Evolutionary conservation across 2,888 invertebrate genomes (phyloP), one percentile per base, ranked within the genome.

Genomic region (Sacculina carcini): DNA sequence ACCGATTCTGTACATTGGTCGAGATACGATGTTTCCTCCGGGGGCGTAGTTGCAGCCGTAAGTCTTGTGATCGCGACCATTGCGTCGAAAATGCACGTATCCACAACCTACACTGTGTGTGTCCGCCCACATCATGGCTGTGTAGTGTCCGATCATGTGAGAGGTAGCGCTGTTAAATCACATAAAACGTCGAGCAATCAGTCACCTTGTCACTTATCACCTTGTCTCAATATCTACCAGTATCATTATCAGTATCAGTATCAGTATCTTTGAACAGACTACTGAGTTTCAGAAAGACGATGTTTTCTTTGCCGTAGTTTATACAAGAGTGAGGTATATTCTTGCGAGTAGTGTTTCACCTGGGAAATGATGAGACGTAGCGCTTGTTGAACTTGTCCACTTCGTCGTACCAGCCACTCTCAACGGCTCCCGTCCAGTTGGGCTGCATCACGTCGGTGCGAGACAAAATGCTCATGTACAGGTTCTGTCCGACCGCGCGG

Each of bases 21-120:
- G 50, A 6, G 59, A 60, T 0, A 60, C 49, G 10, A 57, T 44
- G 55, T 67, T 67, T 23, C 67, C 67, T 12, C 59, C 78, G 10
- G 82, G 80, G 51, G 81, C 82, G 61, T 83, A 83, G 68, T 83
- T 83, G 71, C 83, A 84, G 51, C 83, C 78, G 66, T 81, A 83
- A 53, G 80, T 72, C 65, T 80, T 82, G 58, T 79, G 79, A 65
- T 79, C 81, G 58, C 82, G 81, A 24, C 52, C 49, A 12, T 62
- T 64, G 60, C 81, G 79, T 61, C 78, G 77, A 67, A 80, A 87
- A 66, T 77, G 81, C 1, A 82, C 73, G 63, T 74, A 86, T 28
- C 87, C 87, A 63, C 87, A 89, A 53, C 89, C 89, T 50, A 89
- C 73, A 57, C 78, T 71, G 61, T 77, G 77, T 12, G 85, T 82